Evolutionary conservation across 2,113 vertebrate species (phyloP).

Genomic region (Mustela nigripes): DNA sequence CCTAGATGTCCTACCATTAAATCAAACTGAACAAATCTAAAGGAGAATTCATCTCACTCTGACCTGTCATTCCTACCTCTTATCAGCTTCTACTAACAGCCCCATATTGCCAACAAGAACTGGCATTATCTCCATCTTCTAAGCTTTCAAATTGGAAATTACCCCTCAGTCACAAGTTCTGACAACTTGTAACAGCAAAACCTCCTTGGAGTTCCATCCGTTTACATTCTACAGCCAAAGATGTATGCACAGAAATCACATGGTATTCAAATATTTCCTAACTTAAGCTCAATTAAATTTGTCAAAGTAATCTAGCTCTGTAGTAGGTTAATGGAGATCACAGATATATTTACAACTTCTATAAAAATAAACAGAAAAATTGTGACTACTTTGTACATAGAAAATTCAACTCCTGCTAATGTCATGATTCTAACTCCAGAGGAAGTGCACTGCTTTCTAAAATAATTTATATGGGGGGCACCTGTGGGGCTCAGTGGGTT

Average conservation of each 20-base stretch:
- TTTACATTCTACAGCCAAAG: constrained; percentile 1
- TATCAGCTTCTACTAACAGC: not conserved
- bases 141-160: not conserved
- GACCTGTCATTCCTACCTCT: not conserved
- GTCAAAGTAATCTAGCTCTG: constrained; percentile 29
- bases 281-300: constrained; percentile 43
- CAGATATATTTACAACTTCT: constrained; percentile 31
- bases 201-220: not conserved
- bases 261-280: constrained; percentile 20
- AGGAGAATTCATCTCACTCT: not conserved
- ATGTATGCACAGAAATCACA: not conserved
- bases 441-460: constrained; percentile 20
- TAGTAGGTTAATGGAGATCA: not conserved
- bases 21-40: not conserved
- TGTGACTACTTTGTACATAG: constrained; percentile 29
- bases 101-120: not conserved
- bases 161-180: not conserved
- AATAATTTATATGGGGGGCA: not conserved
- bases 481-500: too few species aligned
- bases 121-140: not conserved
- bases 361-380: constrained; percentile 52
- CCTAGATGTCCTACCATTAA: not conserved
- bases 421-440: constrained; percentile 23
- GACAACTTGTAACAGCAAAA: not conserved
- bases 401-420: constrained; percentile 31